These are phyloP conservation scores for Sebastes alutus DNA, from an alignment of 2,797 vertebrate species.

Conservation along the genomic window DNA sequence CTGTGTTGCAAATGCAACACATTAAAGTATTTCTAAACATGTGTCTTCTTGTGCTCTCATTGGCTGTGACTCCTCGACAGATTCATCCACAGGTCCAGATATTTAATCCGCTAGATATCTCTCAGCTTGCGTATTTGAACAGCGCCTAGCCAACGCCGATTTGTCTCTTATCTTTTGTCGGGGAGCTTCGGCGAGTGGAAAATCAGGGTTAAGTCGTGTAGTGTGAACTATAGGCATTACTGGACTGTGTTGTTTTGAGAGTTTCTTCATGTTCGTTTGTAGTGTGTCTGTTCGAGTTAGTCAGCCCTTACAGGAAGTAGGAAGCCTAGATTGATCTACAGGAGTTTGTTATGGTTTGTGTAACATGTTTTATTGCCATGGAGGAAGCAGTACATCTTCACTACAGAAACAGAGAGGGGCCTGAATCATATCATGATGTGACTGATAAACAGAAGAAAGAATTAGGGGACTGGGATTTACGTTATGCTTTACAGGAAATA, in stretches of 20 bases:
- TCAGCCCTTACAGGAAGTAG: neutral
- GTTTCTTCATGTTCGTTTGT: neutral
- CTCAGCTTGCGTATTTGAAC: too few species aligned
- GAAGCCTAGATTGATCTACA: neutral
- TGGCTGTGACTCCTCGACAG: too few species aligned
- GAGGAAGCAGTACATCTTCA: neutral
- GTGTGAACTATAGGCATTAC: too few species aligned
- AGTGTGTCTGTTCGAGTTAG: neutral
- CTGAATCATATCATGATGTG: neutral
- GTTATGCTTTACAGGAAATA: neutral
- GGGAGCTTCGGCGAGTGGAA: too few species aligned
- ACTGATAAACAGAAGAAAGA: neutral
- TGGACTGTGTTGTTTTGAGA: neutral
- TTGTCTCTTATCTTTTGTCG: too few species aligned
- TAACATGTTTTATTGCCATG: neutral
- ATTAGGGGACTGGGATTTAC: neutral
- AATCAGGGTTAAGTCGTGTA: too few species aligned
- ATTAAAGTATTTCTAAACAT: too few species aligned
- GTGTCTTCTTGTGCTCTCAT: too few species aligned
- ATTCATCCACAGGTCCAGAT: too few species aligned
- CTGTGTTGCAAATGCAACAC: too few species aligned
- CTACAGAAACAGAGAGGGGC: neutral
- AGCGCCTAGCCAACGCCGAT: too few species aligned
- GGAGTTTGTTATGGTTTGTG: neutral
- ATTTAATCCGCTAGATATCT: too few species aligned